Evolutionary conservation across 1,140 invertebrate species (phyloP), one percentile per base, ranked within the genome.

Genomic region (Asobara japonica): DNA sequence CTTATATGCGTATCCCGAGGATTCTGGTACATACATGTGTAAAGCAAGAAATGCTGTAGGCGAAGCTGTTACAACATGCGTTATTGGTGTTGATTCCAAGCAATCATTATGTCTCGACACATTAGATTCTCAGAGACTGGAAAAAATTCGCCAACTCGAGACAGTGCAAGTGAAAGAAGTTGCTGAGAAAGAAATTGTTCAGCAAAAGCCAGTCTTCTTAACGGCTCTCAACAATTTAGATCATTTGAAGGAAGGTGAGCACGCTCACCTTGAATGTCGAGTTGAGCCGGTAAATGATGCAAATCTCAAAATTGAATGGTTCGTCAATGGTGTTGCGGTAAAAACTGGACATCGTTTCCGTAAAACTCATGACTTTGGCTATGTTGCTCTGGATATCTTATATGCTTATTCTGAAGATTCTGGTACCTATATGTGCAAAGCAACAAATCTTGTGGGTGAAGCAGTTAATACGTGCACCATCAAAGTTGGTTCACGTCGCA

Each of bases 271-370:
- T 75, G 98, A 99, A 90, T 97, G 96, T 81, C 92, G 96, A 69
- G 93, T 99, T 16, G 95, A 98, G 80, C 98, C 97, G 10, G 94
- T 98, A 73, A 98, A 97, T 81, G 97, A 99, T 86, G 92, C 97
- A 1, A 94, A 97, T 77, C 90, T 99, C 77, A 94, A 93, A 84
- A 96, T 99, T 67, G 96, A 98, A 88, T 99, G 98, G 98, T 87
- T 87, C 74, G 83, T 87, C 0, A 87, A 87, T 72, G 86, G 86
- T 41, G 80, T 88, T 27, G 80, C 85, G 11, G 80, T 87, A 27
- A 87, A 82, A 78, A 87, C 86, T 29, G 95, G 95, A 77, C 95
- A 96, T 80, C 91, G 95, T 76, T 96, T 96, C 86, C 96, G 96
- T 83, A 96, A 95, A 10, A 95, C 94, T 6, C 96, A 98, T 80